Percentiles rank a stretch among this genome's conserved stretches.
Evolutionary conservation across 2,797 vertebrate species (phyloP).

Genomic region (Salarias fasciatus): DNA sequence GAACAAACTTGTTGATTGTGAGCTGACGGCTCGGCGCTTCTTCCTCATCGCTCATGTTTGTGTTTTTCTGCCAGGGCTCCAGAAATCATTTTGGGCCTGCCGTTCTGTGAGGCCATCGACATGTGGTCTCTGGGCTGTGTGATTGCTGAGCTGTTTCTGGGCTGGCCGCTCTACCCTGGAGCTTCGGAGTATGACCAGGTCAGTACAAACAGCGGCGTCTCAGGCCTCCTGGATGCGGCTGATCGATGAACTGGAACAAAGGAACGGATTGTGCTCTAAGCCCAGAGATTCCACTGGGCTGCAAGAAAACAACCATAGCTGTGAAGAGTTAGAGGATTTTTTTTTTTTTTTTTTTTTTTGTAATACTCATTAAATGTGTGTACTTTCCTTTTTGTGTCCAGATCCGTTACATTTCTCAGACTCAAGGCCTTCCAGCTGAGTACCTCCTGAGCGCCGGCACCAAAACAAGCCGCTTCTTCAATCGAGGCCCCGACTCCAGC

Average conservation of each 20-base stretch:
- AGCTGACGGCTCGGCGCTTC: not conserved
- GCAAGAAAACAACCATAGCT: not conserved
- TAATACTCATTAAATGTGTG: not conserved
- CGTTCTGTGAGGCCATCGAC: slow-evolving; percentile 97
- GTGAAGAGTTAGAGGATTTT: not conserved
- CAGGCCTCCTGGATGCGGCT: too few relatives aligned
- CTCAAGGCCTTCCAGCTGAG: slow-evolving; percentile 97
- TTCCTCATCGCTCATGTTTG: not conserved
- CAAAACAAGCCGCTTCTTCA: slow-evolving; percentile 97
- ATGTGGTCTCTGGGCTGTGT: slow-evolving; percentile 99
- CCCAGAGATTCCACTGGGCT: not conserved
- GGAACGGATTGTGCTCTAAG: not conserved
- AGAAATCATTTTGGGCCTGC: slow-evolving; percentile 97
- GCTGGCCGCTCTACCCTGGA: slow-evolving; percentile 97
- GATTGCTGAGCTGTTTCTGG: slow-evolving; percentile 97
- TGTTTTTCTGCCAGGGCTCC: slow-evolving; percentile 85
- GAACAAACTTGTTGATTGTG: too few relatives aligned
- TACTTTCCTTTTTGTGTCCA: slow-evolving; percentile 52
- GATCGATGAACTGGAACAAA: not conserved
- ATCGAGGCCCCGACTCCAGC: slow-evolving; percentile 91
- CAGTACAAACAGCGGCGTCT: slow-evolving; percentile 43
- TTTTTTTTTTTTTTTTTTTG: not conserved
- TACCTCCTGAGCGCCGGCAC: slow-evolving; percentile 95
- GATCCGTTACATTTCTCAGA: slow-evolving; percentile 99
- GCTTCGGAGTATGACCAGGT: slow-evolving; percentile 99